Evolutionary conservation across 2,797 vertebrate species (phyloP), one percentile per base, ranked within the genome.

Genomic region (Enteromius mattozi): DNA sequence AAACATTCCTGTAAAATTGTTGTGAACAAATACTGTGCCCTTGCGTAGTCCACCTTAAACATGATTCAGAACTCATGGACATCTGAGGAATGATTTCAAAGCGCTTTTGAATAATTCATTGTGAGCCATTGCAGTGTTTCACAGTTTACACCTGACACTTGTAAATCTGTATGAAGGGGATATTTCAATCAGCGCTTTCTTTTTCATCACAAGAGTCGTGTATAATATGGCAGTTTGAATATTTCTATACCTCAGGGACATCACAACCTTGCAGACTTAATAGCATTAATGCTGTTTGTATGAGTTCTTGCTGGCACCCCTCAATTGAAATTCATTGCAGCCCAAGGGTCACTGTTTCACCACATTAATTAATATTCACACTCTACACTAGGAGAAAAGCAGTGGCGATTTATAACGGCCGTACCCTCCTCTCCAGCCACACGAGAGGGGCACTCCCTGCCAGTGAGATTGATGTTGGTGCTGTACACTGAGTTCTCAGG

Each of bases 321-420:
- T 83, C 59, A 75, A 66, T 45, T 75, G 13, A 71, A 69, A 76
- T 79, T 76, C 61, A 83, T 80, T 42, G 49, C 27, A 3, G 47
- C 49, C 51, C 70, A 37, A 76, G 78, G 49, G 51, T 80, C 71
- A 63, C 49, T 13, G 40, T 86, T 61, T 63, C 71, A 81, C 35
- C 6, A n/a, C 70, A 80, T 75, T 82, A 82, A 86, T 78, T 82
- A 83, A 83, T n/a, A 86, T 47, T 35, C 69, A 72, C 75, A 54
- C 6, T 12, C n/a, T 71, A 51, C 21, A 80, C 61, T 51, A 6
- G 40, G 47, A 75, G 54, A 69, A 75, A 47, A 49, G 65, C n/a
- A 30, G 74, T 24, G 12, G 59, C 16, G 42, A 78, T 72, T 83
- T 56, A 79, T 63, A 56, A 81, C 45, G 30, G n/a, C 24, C 6